These are phyloP conservation scores for Heterocephalus glaber DNA, from an alignment of 2,113 vertebrate species.

Conservation along the genomic window DNA sequence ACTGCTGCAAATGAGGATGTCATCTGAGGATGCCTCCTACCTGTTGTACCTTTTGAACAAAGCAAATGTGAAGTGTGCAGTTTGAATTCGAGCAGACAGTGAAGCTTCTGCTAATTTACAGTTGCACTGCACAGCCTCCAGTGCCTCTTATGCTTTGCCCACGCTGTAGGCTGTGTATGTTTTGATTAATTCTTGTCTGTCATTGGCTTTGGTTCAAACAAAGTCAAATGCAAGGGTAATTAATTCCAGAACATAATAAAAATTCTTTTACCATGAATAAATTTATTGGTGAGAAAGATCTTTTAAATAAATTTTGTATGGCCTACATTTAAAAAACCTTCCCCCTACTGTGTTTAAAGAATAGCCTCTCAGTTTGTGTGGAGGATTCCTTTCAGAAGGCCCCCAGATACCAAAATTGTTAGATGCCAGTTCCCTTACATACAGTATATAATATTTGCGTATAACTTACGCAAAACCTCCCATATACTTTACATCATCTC, in stretches of 20 bases:
- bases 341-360: constrained; percentile 1
- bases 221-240: constrained; percentile 26
- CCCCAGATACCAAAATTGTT: neutral
- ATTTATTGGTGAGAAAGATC: neutral
- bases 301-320: constrained; percentile 19
- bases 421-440: neutral
- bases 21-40: neutral
- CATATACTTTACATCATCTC: neutral
- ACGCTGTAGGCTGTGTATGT: neutral
- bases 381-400: neutral
- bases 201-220: constrained; percentile 34
- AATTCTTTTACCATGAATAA: neutral
- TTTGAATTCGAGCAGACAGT: neutral
- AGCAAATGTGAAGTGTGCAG: neutral
- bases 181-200: constrained; percentile 37
- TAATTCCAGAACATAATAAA: constrained; percentile 14
- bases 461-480: neutral
- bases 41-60: constrained; percentile 11
- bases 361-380: neutral
- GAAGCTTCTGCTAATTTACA: neutral
- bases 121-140: neutral
- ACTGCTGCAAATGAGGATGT: neutral
- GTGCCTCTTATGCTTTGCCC: neutral
- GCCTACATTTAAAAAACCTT: neutral
- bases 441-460: neutral